These are phyloP conservation scores for Amphiprion percula DNA, from an alignment of 2,113 vertebrate genomes.

Conservation along the genomic window DNA sequence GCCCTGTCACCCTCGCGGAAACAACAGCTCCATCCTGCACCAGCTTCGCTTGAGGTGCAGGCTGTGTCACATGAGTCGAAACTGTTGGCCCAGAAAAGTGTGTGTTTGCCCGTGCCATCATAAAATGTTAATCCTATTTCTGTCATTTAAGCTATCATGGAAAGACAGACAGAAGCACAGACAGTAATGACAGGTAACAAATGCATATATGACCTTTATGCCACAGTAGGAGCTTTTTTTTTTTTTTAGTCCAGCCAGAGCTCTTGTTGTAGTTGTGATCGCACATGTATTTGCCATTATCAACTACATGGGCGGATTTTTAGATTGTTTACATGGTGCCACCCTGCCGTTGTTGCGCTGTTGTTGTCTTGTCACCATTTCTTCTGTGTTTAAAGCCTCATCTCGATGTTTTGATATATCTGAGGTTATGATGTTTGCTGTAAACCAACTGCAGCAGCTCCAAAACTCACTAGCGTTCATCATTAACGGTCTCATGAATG, in stretches of 20 bases:
- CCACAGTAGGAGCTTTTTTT: constrained; percentile 44
- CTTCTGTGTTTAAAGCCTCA: neutral
- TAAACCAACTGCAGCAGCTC: neutral
- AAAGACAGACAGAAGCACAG: constrained; percentile 80
- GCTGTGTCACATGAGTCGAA: constrained; percentile 21
- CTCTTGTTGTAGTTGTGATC: constrained; percentile 41
- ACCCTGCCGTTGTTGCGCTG: neutral
- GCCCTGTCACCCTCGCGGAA: constrained; percentile 41
- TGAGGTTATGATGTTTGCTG: neutral
- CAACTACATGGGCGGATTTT: constrained; percentile 21
- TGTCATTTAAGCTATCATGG: constrained; percentile 84
- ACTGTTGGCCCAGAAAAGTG: constrained; percentile 23
- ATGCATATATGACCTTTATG: constrained; percentile 38
- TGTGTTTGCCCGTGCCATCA: constrained; percentile 9
- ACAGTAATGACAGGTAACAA: constrained; percentile 83
- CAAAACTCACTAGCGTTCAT: neutral
- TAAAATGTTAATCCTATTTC: constrained; percentile 73
- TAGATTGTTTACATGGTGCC: constrained; percentile 17
- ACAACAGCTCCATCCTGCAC: constrained; percentile 40
- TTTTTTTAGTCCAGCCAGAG: neutral
- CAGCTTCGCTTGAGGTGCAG: neutral
- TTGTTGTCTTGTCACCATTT: neutral
- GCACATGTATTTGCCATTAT: constrained; percentile 33
- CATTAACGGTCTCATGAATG: constrained; percentile 7
- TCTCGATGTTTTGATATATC: neutral